Evolutionary conservation across 2,888 invertebrate genomes (phyloP).

Genomic region (Blastobasis adustella): DNA sequence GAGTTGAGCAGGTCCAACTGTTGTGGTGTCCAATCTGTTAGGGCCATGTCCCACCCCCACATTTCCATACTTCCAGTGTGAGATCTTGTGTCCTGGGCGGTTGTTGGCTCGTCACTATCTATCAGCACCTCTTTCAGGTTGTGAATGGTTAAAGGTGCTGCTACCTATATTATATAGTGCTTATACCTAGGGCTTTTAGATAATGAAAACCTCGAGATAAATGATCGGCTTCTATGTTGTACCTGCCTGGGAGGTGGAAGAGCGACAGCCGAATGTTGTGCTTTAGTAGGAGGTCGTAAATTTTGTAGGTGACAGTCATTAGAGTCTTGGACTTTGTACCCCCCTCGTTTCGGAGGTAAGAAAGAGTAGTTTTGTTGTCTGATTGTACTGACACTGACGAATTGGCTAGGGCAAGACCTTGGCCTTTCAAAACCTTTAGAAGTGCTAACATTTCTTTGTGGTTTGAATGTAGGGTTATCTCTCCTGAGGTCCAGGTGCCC

Average conservation of each 20-base stretch:
- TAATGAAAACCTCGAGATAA: background rate
- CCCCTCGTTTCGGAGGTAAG: background rate
- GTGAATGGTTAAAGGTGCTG: slow-evolving; percentile 9
- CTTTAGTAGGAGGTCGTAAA: too few relatives aligned
- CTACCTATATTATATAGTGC: too few relatives aligned
- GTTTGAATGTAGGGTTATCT: background rate
- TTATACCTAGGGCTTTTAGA: too few relatives aligned
- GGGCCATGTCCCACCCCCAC: slow-evolving; percentile 14
- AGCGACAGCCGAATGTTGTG: too few relatives aligned
- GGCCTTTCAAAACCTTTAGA: background rate
- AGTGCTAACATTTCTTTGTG: slow-evolving; percentile 6
- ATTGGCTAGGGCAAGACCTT: background rate
- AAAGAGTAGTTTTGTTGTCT: background rate
- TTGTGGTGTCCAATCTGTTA: slow-evolving; percentile 2
- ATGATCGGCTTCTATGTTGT: background rate
- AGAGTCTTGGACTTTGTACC: background rate
- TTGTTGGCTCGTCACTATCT: slow-evolving; percentile 10
- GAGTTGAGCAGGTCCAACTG: slow-evolving; percentile 2
- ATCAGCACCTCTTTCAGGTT: slow-evolving; percentile 8
- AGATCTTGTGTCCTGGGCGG: slow-evolving; percentile 10
- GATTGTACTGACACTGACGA: background rate
- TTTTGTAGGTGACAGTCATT: background rate
- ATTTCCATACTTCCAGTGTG: slow-evolving; percentile 14
- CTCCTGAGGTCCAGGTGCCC: background rate
- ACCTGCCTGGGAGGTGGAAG: background rate